phyloP scores from a whole-genome alignment of 2,888 invertebrate species.

The Cremastinae sp. region DNA sequence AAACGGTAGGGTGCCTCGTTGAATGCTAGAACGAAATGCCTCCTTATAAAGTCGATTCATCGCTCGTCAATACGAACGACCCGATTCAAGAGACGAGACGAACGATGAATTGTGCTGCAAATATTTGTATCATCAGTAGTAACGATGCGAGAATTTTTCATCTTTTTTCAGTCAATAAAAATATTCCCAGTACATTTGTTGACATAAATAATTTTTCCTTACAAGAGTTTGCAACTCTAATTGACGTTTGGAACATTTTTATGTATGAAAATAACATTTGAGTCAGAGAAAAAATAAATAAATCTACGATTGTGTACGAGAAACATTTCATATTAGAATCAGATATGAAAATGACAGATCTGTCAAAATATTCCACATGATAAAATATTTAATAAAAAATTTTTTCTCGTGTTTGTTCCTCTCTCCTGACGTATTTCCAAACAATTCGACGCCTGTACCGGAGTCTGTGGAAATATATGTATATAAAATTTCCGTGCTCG shows the following conservation, averaged over 20 bases:
- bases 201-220: not conserved
- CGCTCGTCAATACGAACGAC: slow-evolving; percentile 53
- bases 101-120: slow-evolving; percentile 48
- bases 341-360: too few species aligned
- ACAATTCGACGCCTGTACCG: slow-evolving; percentile 9
- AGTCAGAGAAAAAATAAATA: too few species aligned
- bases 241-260: too few species aligned
- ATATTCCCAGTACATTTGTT: not conserved
- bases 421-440: slow-evolving; percentile 34
- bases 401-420: slow-evolving; percentile 3
- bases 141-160: slow-evolving; percentile 32
- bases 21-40: slow-evolving; percentile 39
- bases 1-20: slow-evolving; percentile 41
- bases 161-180: not conserved
- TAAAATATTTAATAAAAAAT: not conserved
- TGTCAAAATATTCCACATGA: not conserved
- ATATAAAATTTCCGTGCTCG: slow-evolving; percentile 18
- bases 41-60: slow-evolving; percentile 49
- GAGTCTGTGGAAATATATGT: not conserved
- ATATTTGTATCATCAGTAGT: slow-evolving; percentile 54
- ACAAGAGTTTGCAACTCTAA: too few species aligned
- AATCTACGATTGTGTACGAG: too few species aligned
- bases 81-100: slow-evolving; percentile 17
- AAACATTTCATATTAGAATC: too few species aligned
- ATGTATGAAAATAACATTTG: too few species aligned